A percentile compares a stretch with the other conserved stretches of the same genome.
phyloP scores from a whole-genome alignment of 2,113 vertebrate species.

The Salvator merianae region DNA sequence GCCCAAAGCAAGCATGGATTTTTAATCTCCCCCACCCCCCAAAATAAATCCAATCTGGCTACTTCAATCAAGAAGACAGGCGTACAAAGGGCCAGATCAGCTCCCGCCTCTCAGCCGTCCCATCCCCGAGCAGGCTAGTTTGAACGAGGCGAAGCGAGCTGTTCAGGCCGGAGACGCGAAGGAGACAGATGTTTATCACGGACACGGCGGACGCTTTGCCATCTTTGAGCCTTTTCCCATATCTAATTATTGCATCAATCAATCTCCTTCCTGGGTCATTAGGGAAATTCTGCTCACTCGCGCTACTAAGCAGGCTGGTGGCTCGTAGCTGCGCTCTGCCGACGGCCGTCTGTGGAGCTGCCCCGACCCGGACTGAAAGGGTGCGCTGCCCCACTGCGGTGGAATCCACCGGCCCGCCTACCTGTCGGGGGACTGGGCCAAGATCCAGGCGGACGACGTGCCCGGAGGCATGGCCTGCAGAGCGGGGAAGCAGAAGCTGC shows the following conservation, averaged over 20 bases:
- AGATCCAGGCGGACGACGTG: not conserved
- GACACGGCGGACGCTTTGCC: not conserved
- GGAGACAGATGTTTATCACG: not conserved
- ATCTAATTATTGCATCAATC: not conserved
- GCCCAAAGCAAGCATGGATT: not conserved
- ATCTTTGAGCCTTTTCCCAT: not conserved
- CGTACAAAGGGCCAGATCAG: not conserved
- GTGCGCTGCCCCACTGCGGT: not conserved
- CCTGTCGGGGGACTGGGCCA: no score
- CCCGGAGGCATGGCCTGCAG: no score
- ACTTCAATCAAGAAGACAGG: not conserved
- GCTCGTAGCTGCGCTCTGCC: not conserved
- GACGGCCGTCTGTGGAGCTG: not conserved
- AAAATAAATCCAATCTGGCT: not conserved
- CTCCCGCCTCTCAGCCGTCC: no score
- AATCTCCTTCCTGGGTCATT: not conserved
- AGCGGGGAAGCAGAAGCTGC: not conserved
- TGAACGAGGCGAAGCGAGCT: not conserved
- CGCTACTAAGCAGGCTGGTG: not conserved
- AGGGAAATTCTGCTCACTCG: not conserved
- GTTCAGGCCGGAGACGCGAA: no score
- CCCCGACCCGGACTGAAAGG: not conserved
- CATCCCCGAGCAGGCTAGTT: not conserved
- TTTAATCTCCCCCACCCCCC: not conserved
- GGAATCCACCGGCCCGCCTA: not conserved